phyloP scores from a whole-genome alignment of 2,888 invertebrate genomes.

The Merodon equestris region DNA sequence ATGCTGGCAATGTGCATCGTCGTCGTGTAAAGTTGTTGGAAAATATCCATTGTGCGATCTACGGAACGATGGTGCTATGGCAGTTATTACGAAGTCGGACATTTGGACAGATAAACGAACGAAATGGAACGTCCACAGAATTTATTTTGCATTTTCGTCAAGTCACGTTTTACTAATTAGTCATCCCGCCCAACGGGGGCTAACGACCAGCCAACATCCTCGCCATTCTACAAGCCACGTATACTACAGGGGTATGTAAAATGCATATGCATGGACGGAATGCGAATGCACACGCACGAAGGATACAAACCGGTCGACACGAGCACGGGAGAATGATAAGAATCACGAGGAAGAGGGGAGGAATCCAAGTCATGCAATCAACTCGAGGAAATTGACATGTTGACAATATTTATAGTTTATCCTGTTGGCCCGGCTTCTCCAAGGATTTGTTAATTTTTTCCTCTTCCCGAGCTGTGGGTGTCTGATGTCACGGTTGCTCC shows the following conservation, averaged over 20 bases:
- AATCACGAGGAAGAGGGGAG: too few species aligned
- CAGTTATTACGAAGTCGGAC: slow-evolving; percentile 33
- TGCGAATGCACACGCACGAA: slow-evolving; percentile 22
- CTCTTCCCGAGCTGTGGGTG: neutral
- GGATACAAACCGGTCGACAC: neutral
- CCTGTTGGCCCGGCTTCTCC: neutral
- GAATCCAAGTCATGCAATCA: slow-evolving; percentile 34
- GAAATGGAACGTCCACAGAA: slow-evolving; percentile 40
- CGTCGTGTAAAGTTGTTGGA: slow-evolving; percentile 36
- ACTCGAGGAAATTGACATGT: slow-evolving; percentile 37
- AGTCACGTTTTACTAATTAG: slow-evolving; percentile 65
- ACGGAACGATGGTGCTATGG: neutral
- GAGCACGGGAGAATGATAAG: neutral
- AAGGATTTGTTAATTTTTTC: neutral
- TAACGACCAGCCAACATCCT: slow-evolving; percentile 5
- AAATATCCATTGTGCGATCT: slow-evolving; percentile 14
- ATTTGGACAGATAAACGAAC: slow-evolving; percentile 58
- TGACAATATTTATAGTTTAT: slow-evolving; percentile 34
- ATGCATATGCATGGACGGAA: neutral
- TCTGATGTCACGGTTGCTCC: neutral
- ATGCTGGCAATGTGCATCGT: slow-evolving; percentile 39
- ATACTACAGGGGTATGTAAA: too few species aligned
- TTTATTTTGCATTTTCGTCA: slow-evolving; percentile 52
- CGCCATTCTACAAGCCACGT: too few species aligned
- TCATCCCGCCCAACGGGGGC: slow-evolving; percentile 40